Base-by-base conservation (phyloP, 2,888 invertebrate species). In the Sturmia bella region DNA sequence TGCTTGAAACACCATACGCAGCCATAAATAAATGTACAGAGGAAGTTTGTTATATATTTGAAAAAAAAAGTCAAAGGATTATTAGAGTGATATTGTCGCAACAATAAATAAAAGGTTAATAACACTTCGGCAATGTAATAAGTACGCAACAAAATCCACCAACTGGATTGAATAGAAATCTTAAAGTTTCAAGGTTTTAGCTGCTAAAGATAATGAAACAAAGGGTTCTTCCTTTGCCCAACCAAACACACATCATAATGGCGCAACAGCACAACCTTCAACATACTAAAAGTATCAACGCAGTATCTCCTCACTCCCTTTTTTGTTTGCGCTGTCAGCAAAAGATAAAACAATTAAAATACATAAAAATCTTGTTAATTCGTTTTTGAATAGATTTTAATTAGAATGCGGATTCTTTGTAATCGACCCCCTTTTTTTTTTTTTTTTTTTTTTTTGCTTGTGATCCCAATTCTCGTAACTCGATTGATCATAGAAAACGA, bases 371-470 rank as follows among this genome's bases (percentile, higher is more conserved):
- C 63, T 24, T 76, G 66, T 68, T 76, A 76, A 85, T 87, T 87
- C 86, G 79, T 81, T 76, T 86, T 84, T 88, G 87, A 88, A 88
- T 88, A 86, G 86, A 81, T 61, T 86, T 87, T 88, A 88, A 87
- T 88, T 88, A 85, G 85, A 84, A 84, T 85, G 19, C 48, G 17
- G 19, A 56, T 19, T 54, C 32, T 56, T 85, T 83, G 84, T 85
- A 84, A 86, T 87, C 85, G 84, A 85, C 84, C 87, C 85, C 75
- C n/a, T n/a, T n/a, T n/a, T n/a, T n/a, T n/a, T n/a, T n/a, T n/a
- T n/a, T n/a, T n/a, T n/a, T n/a, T n/a, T n/a, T n/a, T n/a, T n/a
- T 70, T 64, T 64, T 57, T 68, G 43, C 56, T n/a, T 19, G 19
- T 32, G 32, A 41, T 41, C 21, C 41, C 2, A 13, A 39, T 12